Evolutionary conservation across 2,113 vertebrate genomes (phyloP).

Genomic region (Picathartes gymnocephalus): DNA sequence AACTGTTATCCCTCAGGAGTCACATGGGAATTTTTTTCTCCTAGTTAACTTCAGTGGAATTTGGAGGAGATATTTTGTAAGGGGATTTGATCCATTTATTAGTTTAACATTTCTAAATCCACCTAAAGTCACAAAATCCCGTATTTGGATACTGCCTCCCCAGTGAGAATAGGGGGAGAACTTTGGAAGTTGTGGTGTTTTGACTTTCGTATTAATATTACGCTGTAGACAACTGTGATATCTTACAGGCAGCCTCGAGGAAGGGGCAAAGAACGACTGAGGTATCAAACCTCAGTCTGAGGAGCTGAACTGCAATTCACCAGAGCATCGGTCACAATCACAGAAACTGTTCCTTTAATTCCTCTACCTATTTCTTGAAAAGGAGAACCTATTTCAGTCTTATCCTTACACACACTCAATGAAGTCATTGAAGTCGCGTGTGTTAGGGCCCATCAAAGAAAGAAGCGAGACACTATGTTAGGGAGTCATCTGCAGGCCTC

Average conservation of each 20-base stretch:
- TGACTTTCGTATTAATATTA: background rate
- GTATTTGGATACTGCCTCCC: background rate
- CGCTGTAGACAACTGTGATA: background rate
- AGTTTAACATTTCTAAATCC: background rate
- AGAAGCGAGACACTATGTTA: background rate
- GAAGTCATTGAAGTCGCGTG: background rate
- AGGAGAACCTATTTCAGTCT: background rate
- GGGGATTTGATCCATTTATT: background rate
- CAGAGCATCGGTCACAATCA: background rate
- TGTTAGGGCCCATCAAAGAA: background rate
- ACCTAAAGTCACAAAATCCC: background rate
- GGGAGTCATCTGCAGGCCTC: background rate
- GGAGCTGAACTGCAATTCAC: background rate
- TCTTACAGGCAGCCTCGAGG: background rate
- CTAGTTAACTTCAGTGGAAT: background rate
- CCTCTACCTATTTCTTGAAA: background rate
- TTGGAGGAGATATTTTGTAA: background rate
- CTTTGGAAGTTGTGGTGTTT: background rate
- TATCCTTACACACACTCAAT: background rate
- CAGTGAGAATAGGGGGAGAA: background rate
- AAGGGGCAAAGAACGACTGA: background rate
- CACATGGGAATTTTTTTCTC: background rate
- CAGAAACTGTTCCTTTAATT: background rate
- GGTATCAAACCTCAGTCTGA: background rate
- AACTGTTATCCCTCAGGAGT: background rate